These are phyloP conservation scores for Leptatherina wallacei DNA, from an alignment of 2,797 vertebrate genomes.

Conservation along the genomic window DNA sequence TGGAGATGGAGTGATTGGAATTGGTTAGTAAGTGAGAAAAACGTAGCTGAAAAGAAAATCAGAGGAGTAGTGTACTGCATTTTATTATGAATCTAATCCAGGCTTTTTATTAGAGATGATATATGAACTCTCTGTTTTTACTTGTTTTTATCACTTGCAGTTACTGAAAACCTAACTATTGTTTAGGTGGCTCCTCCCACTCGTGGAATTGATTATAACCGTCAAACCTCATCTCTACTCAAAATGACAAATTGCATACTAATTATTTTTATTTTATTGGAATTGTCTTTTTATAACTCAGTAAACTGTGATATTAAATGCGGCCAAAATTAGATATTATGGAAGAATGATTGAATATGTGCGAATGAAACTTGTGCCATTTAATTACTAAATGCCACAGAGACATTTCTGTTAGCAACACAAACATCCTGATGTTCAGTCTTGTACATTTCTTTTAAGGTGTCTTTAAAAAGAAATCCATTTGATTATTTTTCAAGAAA, in stretches of 20 bases:
- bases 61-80: background rate
- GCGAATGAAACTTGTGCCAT: background rate
- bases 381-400: background rate
- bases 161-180: constrained; percentile 2
- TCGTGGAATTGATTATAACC: background rate
- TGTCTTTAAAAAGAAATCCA: too few species aligned
- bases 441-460: too few species aligned
- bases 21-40: constrained; percentile 24
- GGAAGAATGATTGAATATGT: background rate
- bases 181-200: background rate
- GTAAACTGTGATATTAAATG: background rate
- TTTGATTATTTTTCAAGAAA: too few species aligned
- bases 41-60: background rate
- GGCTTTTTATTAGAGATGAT: background rate
- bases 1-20: constrained; percentile 9
- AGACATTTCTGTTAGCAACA: background rate
- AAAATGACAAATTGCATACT: background rate
- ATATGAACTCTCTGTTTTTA: background rate
- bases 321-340: background rate
- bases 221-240: background rate
- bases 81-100: background rate
- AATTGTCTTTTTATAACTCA: background rate
- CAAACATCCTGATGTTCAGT: background rate
- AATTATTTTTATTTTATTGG: background rate
- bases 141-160: background rate